These are phyloP conservation scores for Drosophila pseudoananassae DNA, from an alignment of 1,140 invertebrate genomes.

Conservation along the genomic window DNA sequence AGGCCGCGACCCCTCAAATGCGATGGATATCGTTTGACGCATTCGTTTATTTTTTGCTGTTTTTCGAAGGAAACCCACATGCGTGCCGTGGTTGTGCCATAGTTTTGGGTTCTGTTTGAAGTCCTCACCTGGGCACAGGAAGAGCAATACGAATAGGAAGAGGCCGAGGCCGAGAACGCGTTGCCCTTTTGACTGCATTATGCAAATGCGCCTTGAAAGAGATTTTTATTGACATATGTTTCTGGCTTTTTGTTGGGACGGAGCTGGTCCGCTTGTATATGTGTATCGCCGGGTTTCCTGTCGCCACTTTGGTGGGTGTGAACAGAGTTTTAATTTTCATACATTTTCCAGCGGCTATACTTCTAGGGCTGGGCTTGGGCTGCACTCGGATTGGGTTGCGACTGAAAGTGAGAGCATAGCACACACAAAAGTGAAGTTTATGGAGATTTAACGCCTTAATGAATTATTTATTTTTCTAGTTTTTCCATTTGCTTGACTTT, in stretches of 20 bases:
- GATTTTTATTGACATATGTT: constrained; percentile 83
- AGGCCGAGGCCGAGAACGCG: constrained; percentile 43
- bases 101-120: constrained; percentile 71
- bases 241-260: constrained; percentile 13
- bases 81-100: constrained; percentile 59
- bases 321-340: constrained; percentile 73
- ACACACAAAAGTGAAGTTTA: constrained; percentile 61
- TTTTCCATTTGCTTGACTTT: constrained; percentile 41
- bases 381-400: constrained; percentile 22
- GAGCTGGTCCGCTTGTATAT: constrained; percentile 23
- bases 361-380: constrained; percentile 19
- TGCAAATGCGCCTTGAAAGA: constrained; percentile 69
- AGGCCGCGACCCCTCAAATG: constrained; percentile 30
- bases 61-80: constrained; percentile 73
- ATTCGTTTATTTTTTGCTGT: constrained; percentile 47
- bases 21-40: constrained; percentile 59
- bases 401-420: constrained; percentile 63
- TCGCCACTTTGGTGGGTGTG: constrained; percentile 72
- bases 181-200: constrained; percentile 83
- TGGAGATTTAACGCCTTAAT: constrained; percentile 60
- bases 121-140: constrained; percentile 43
- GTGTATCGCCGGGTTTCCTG: constrained; percentile 58
- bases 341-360: constrained; percentile 23
- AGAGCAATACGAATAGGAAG: constrained; percentile 28
- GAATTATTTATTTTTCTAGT: constrained; percentile 68